A percentile compares a stretch with the other conserved stretches of the same genome.
Evolutionary conservation across 2,113 vertebrate genomes (phyloP).

Genomic region (Sphaerodactylus townsendi): DNA sequence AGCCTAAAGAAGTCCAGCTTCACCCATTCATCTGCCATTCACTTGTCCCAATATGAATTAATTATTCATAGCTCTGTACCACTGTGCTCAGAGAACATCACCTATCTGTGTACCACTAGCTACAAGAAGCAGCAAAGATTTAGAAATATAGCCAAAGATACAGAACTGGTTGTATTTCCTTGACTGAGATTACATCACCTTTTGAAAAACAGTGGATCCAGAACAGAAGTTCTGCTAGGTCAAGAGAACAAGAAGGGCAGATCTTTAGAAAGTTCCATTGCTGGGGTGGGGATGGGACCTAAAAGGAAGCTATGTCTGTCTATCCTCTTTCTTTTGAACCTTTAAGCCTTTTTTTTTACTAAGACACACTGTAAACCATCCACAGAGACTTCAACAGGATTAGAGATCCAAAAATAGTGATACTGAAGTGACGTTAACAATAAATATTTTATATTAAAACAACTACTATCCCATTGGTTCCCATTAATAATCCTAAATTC

Average conservation of each 20-base stretch:
- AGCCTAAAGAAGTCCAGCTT: too few species aligned
- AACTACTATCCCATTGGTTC: background rate
- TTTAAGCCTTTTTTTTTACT: background rate
- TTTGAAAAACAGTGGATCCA: too few species aligned
- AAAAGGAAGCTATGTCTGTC: too few species aligned
- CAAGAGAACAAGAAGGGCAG: too few species aligned
- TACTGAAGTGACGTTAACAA: background rate
- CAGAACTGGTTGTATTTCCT: too few species aligned
- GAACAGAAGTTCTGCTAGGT: too few species aligned
- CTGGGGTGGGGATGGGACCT: too few species aligned
- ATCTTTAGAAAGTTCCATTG: too few species aligned
- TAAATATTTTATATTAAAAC: slow-evolving; percentile 5
- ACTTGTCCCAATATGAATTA: slow-evolving; percentile 1
- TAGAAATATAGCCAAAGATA: too few species aligned
- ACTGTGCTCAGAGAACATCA: background rate
- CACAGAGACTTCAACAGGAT: background rate
- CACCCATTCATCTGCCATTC: too few species aligned
- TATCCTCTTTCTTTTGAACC: too few species aligned
- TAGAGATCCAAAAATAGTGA: background rate
- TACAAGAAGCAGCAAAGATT: background rate
- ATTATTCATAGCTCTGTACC: slow-evolving; percentile 2
- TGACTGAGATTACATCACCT: too few species aligned
- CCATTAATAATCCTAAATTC: background rate
- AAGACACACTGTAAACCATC: background rate
- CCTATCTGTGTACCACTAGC: background rate